Evolutionary conservation across 2,888 invertebrate species (phyloP), one percentile per base, ranked within the genome.

Genomic region (Philonicus albiceps): DNA sequence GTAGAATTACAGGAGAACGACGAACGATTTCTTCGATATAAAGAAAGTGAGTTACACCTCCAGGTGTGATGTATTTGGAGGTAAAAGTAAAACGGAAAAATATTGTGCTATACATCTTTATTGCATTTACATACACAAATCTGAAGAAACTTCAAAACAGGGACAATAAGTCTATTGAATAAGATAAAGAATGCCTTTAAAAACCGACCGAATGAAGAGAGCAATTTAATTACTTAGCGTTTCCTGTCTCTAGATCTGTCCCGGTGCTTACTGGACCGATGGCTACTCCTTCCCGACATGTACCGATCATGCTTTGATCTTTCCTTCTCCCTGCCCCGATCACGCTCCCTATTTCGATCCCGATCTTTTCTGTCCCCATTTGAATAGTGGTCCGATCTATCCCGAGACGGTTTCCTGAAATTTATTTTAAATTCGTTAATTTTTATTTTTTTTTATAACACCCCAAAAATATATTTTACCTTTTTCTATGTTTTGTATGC

Each of bases 401-500:
- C 92, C 11, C 91, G 88, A 0, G 90, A 90, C 6, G 89, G 88
- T 89, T 90, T 90, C 78, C 90, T 87, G 16, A 22, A 31, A 43
- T 2, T n/a, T n/a, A n/a, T n/a, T n/a, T n/a, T 37, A 31, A 16
- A 37, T 1, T 19, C 0, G 11, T 16, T 13, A 49, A 11, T 75
- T 13, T 64, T 13, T 81, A 81, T 81, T 11, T n/a, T n/a, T n/a
- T n/a, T n/a, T 22, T 40, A 13, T 22, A 34, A n/a, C 5, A 16
- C 53, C 30, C 8, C 11, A 22, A 49, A 22, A 19, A 0, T 2
- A 37, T 30, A 30, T 13, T 7, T 86, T 89, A 92, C 91, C 92
- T 90, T 87, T 92, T 92, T n/a, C 91, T 90, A 86, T 91, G 91
- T 86, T 92, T 92, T 86, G 89, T 89, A 88, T 91, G 91, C n/a